Evolutionary conservation across 2,113 vertebrate species (phyloP).

Genomic region (Gila orcuttii): DNA sequence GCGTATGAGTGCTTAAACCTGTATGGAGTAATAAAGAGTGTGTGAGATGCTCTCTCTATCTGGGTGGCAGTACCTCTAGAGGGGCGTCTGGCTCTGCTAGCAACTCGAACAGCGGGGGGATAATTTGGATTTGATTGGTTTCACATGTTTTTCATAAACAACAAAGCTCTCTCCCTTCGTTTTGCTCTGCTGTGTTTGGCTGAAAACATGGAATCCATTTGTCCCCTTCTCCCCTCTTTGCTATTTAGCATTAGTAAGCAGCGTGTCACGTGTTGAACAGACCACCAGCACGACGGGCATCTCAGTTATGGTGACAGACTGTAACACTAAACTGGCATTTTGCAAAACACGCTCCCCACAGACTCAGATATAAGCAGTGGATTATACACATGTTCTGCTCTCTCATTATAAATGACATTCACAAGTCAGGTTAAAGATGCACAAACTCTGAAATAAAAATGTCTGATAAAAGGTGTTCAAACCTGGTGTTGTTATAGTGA

Average conservation of each 20-base stretch:
- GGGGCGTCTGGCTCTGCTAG: slow-evolving; percentile 70
- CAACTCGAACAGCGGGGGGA: slow-evolving; percentile 78
- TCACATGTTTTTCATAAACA: slow-evolving; percentile 82
- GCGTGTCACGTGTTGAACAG: slow-evolving; percentile 52
- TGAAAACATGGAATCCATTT: slow-evolving; percentile 82
- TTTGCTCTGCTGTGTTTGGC: slow-evolving; percentile 73
- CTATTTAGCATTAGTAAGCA: slow-evolving; percentile 65
- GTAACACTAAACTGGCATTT: slow-evolving; percentile 30
- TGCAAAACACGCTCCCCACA: slow-evolving; percentile 23
- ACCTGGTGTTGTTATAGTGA: too few species aligned
- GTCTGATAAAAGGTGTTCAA: neutral
- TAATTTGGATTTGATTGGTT: slow-evolving; percentile 82
- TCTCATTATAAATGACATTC: neutral
- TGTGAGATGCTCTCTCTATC: slow-evolving; percentile 50
- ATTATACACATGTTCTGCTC: neutral
- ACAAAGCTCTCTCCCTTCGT: slow-evolving; percentile 75
- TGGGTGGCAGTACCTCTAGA: slow-evolving; percentile 78
- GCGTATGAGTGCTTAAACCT: slow-evolving; percentile 12
- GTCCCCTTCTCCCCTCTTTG: slow-evolving; percentile 64
- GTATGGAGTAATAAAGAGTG: slow-evolving; percentile 46
- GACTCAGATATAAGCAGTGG: neutral
- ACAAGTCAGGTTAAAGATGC: neutral
- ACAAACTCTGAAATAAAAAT: neutral
- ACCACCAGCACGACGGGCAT: slow-evolving; percentile 41
- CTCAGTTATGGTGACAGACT: slow-evolving; percentile 24